Base-by-base conservation (phyloP, 2,113 vertebrate species). In the Alouatta palliata region DNA sequence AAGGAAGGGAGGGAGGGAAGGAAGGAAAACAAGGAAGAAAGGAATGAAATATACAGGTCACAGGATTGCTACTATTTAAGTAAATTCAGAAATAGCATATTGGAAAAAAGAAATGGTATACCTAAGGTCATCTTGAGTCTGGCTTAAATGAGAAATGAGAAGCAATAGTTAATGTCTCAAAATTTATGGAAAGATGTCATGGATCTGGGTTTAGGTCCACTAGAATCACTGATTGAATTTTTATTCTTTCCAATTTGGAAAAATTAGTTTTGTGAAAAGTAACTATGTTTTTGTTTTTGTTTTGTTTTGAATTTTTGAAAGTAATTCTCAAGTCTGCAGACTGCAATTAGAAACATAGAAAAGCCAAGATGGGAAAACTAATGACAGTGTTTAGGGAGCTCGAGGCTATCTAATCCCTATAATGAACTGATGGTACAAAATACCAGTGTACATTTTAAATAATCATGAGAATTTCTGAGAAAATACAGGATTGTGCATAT, bases 301-400 rank as follows among this genome's bases (percentile, higher is more conserved):
- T 52, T 49, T 43, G 40, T 43, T 11, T 54, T 23, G 0, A 70
- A 70, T 70, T 43, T 88, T 95, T 61, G 87, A 76, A 35, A 87
- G 12, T 58, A 81, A 91, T 94, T 98, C 71, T 97, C 88, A 76
- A 52, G 93, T 86, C 92, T 97, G 54, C 77, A 96, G 4, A 91
- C 91, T 97, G 61, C 77, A 96, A 8, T 93, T 97, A 97, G 90
- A 93, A 91, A 70, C 45, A 91, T 32, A 97, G 96, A 94, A 95
- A 98, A 43, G 13, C 37, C 47, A 66, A 35, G 25, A 58, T 71
- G 20, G 30, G 43, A 83, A 93, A 81, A 64, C 90, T 70, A 92
- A 79, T 61, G 19, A 75, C 77, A 25, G 25, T 61, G 11, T 70
- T 66, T 70, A 73, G 21, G 23, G 6, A 81, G 8, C 13, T 12